Base-by-base conservation (phyloP, 2,888 invertebrate species). In the Apotomis turbidana region DNA sequence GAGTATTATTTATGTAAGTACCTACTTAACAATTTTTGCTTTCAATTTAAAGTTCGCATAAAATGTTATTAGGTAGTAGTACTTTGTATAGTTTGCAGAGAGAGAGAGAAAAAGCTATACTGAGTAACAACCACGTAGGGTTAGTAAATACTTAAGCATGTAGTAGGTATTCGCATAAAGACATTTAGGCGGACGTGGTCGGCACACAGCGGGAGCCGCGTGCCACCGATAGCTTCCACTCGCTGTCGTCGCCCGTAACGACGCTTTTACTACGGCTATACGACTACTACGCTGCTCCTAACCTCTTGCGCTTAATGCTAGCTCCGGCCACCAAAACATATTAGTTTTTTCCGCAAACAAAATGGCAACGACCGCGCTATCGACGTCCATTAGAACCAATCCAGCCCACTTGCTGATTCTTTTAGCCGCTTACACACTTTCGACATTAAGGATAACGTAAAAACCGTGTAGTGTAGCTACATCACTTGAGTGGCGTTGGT, bases 221-320 rank as follows among this genome's bases (percentile, higher is more conserved):
- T 89, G 89, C 83, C 84, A 69, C 78, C 85, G 83, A 88, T 86
- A 82, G 86, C 83, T 82, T 76, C 76, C 75, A 79, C 81, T 83
- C 81, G 85, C 78, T 85, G 69, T 70, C 71, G 51, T 68, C 77
- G 76, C 81, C 80, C 81, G 78, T 87, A 85, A 89, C 85, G 81
- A 83, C 82, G 77, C 80, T 84, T 89, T 90, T 88, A 90, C 84
- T 87, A 85, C 75, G 79, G 80, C 81, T 85, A 66, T 66, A 66
- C 85, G 86, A 68, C 71, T 62, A 49, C 59, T 82, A 86, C 86
- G 83, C 78, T 76, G 76, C 77, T 55, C 54, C 27, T 46, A 36
- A 66, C 75, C 76, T 80, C 86, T 85, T 90, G 90, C 83, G 80
- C 84, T 89, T 90, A 91, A 91, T 90, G 85, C 77, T 76, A 77